Evolutionary conservation across 2,888 invertebrate genomes (phyloP), one percentile per base, ranked within the genome.

Genomic region (Perithous albicinctus): DNA sequence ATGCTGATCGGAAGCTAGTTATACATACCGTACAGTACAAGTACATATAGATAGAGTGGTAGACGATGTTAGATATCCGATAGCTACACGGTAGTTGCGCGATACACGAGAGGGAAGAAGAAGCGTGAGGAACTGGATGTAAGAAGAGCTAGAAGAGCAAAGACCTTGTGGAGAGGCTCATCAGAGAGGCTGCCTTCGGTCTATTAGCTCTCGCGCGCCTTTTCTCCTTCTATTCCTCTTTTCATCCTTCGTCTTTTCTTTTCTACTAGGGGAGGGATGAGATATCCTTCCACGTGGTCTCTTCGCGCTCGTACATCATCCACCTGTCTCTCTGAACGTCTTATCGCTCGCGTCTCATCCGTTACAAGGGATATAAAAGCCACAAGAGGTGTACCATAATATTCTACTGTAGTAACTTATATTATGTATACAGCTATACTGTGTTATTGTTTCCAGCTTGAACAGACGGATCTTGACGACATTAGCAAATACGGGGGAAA

Each of bases 271-370:
- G 46, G 51, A 87, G 84, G 86, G 88, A 86, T 87, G 84, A 86
- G 86, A 87, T 86, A 85, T 23, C 69, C 78, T 56, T 56, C 56
- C 78, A 51, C 70, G 54, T 32, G 59, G 69, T 20, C 46, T 84
- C 85, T 86, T 85, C 85, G 83, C 85, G 82, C 83, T 83, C 84
- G 82, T 69, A 83, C 80, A 77, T 78, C 80, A 78, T 78, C 80
- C 80, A 80, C 80, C 80, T 83, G 85, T 76, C 85, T 84, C 80
- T 84, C 86, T 83, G 72, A 70, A 75, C 76, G 78, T 82, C 85
- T 86, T 85, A 87, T 86, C 85, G 81, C 85, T 74, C 83, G 76
- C 59, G 69, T 75, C 64, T 78, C 76, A 38, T 64, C 64, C 81
- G 61, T 78, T 78, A 64, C 72, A 35, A 32, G 59, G 26, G 54